Base-by-base conservation (phyloP, 2,888 invertebrate genomes). In the Latrodectus hesperus region DNA sequence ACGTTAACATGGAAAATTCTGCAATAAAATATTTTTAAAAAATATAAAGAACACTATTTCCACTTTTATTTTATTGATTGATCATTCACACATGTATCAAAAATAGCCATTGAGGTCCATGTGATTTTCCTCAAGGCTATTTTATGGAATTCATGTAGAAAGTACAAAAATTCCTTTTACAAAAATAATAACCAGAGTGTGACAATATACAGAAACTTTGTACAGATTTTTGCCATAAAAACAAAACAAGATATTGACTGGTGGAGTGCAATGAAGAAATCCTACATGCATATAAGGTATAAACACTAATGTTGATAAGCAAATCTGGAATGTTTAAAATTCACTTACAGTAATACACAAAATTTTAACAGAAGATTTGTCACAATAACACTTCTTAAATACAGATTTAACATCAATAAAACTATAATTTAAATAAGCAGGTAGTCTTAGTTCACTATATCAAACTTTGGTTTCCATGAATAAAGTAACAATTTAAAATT, bases 181-280 rank as follows among this genome's bases (percentile, higher is more conserved):
- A 84, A 84, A 84, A 84, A 84, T 84, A 84, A 84, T 84, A 84
- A 84, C 84, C 77, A 84, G 84, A 84, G 84, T 84, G 84, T 76
- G 71, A 84, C 72, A 84, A 70, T 55, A 84, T 84, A 73, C 77
- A 84, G 84, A 84, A 82, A 82, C 82, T 76, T 76, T 84, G 84
- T 84, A 84, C 77, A 84, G 64, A 84, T 77, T 71, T 78, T 84
- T 84, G 73, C 73, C 78, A 78, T 64, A 84, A 77, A 73, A 78
- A 49, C 68, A 71, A 68, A 83, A 49, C 71, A 65, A 55, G 72
- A 22, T 51, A 49, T 77, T 68, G 70, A 38, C 71, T 49, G 26
- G n/a, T 51, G 55, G 53, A 70, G 70, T 78, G 78, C 68, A 67
- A 51, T 74, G 73, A 73, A 80, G 22, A 71, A 64, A 55, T 49